Conservation (phyloP, 2,888 invertebrate genomes). For the Troglohyphantes excavatus region DNA sequence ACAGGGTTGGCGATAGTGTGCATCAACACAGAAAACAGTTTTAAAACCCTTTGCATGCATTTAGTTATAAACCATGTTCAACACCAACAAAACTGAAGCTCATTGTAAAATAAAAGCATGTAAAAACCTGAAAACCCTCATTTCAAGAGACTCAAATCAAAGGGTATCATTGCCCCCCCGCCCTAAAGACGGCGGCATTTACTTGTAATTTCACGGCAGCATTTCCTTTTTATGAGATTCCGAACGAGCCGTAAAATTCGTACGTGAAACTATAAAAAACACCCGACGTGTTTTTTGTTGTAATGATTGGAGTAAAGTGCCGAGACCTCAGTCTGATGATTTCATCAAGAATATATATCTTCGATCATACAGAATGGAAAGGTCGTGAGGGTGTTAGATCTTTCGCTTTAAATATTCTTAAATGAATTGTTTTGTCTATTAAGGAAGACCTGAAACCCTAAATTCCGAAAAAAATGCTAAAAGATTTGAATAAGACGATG, state of each 20-base stretch:
- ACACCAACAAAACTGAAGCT: not conserved
- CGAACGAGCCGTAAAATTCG: conserved; percentile 44
- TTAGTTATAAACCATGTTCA: not conserved
- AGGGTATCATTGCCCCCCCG: conserved; percentile 26
- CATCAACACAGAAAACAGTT: too few relatives aligned
- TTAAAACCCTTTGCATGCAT: too few relatives aligned
- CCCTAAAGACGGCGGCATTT: conserved; percentile 14
- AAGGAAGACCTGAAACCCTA: too few relatives aligned
- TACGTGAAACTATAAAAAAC: conserved; percentile 59
- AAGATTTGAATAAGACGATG: too few relatives aligned
- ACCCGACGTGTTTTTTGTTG: conserved; percentile 34
- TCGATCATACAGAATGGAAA: too few relatives aligned
- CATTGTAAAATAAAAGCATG: too few relatives aligned
- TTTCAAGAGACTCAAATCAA: not conserved
- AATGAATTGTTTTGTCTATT: too few relatives aligned
- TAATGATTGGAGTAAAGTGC: conserved; percentile 37
- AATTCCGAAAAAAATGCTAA: too few relatives aligned
- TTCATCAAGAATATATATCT: not conserved
- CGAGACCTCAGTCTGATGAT: conserved; percentile 25
- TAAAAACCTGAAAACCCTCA: not conserved
- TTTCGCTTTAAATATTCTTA: too few relatives aligned
- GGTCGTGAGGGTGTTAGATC: too few relatives aligned
- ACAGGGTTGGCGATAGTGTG: too few relatives aligned
- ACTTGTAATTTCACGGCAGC: conserved; percentile 51
- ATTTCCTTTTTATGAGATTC: conserved; percentile 44